A percentile compares a stretch with the other conserved stretches of the same genome.
Conservation (phyloP, 2,797 vertebrate genomes). For the Sebastes trivittatus region DNA sequence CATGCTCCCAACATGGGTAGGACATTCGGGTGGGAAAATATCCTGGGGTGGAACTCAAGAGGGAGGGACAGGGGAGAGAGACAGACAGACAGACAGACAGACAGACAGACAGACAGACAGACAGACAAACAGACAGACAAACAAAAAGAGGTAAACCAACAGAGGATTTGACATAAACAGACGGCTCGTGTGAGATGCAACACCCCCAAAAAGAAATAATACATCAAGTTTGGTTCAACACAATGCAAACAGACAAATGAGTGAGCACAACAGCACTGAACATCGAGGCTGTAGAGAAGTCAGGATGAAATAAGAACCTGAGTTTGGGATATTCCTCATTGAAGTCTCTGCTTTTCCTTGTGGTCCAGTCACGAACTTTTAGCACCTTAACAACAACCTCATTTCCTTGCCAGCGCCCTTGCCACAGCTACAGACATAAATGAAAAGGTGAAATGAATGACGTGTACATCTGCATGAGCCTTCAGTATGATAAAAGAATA, state of each 20-base stretch:
- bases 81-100: not conserved
- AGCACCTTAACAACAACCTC: slow-evolving; percentile 93
- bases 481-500: not conserved
- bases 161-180: slow-evolving; percentile 65
- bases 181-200: slow-evolving; percentile 36
- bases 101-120: slow-evolving; percentile 6
- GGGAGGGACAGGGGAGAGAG: slow-evolving; percentile 7
- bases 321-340: slow-evolving; percentile 97
- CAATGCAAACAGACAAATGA: slow-evolving; percentile 58
- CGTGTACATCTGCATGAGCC: not conserved
- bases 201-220: slow-evolving; percentile 20
- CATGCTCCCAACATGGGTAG: slow-evolving; percentile 95
- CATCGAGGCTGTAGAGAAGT: not conserved
- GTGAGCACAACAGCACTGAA: slow-evolving; percentile 10
- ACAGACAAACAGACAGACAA: not conserved
- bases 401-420: slow-evolving; percentile 96
- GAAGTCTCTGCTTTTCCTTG: slow-evolving; percentile 96
- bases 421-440: slow-evolving; percentile 86
- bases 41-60: slow-evolving; percentile 83
- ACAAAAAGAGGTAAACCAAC: slow-evolving; percentile 54
- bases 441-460: not conserved
- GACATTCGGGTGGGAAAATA: slow-evolving; percentile 98
- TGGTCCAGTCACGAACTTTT: slow-evolving; percentile 95
- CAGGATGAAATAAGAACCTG: slow-evolving; percentile 78
- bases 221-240: slow-evolving; percentile 34